A percentile compares a stretch with the other conserved stretches of the same genome.
Conservation (phyloP, 2,113 vertebrate genomes). For the Bubo blakistoni region DNA sequence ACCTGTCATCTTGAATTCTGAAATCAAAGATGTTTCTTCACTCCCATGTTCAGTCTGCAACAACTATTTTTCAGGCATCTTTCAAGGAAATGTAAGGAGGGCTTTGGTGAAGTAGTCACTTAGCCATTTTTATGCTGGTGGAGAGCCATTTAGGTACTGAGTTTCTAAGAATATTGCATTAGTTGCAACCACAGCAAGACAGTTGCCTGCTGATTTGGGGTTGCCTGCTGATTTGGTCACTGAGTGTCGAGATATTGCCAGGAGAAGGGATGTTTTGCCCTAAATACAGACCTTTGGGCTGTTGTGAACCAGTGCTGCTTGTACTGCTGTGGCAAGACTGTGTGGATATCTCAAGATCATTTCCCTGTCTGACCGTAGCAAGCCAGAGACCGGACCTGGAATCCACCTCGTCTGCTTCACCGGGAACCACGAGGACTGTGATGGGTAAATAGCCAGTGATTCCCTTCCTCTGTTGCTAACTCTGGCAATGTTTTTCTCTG, state of each 20-base stretch:
- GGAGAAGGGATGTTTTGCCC: background rate
- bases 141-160: background rate
- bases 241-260: background rate
- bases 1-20: background rate
- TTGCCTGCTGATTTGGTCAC: background rate
- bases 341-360: background rate
- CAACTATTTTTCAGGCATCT: background rate
- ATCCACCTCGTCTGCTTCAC: background rate
- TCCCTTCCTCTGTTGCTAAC: background rate
- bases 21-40: background rate
- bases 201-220: rapidly evolving
- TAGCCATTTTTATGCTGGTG: background rate
- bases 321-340: background rate
- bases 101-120: background rate
- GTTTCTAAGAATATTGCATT: background rate
- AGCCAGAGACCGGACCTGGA: background rate
- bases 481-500: background rate
- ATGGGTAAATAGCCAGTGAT: background rate
- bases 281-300: background rate
- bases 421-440: background rate
- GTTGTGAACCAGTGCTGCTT: background rate
- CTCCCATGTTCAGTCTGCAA: background rate
- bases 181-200: rapidly evolving
- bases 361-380: background rate
- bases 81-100: background rate